A percentile compares a stretch with the other conserved stretches of the same genome.
These are phyloP conservation scores for Holocentrus rufus DNA, from an alignment of 2,797 vertebrate species.

Conservation along the genomic window DNA sequence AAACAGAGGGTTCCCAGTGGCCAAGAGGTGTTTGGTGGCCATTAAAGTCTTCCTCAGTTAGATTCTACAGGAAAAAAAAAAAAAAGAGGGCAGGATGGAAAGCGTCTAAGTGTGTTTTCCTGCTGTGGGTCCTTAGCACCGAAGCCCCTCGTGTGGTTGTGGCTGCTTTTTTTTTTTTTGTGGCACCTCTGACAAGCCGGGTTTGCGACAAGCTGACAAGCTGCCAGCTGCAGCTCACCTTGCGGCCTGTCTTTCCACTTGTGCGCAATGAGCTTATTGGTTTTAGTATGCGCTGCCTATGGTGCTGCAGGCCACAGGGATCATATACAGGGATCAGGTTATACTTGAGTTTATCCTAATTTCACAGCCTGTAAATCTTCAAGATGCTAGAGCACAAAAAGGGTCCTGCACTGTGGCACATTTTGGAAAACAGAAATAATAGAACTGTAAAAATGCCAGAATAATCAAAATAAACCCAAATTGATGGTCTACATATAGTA, in stretches of 20 bases:
- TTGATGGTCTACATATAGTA: too few relatives aligned
- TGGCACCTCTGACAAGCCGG: constrained; percentile 45
- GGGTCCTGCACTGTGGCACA: background rate
- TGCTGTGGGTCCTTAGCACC: constrained; percentile 48
- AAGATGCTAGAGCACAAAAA: background rate
- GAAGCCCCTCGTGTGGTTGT: constrained; percentile 35
- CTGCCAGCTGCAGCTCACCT: constrained; percentile 49
- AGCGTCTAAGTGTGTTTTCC: constrained; percentile 37
- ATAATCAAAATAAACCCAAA: too few relatives aligned
- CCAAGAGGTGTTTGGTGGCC: constrained; percentile 49
- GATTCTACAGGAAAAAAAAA: constrained; percentile 42
- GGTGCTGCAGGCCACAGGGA: constrained; percentile 29
- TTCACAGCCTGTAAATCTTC: constrained; percentile 20
- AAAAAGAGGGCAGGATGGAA: constrained; percentile 18
- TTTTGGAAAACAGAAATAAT: constrained; percentile 5
- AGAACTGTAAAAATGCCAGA: background rate
- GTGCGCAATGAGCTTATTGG: constrained; percentile 46
- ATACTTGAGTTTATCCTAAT: constrained; percentile 28
- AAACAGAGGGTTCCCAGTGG: constrained; percentile 25
- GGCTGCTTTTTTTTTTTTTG: constrained; percentile 49
- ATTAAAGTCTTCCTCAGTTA: constrained; percentile 31
- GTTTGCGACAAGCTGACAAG: constrained; percentile 42
- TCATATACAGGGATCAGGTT: constrained; percentile 17
- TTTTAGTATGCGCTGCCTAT: constrained; percentile 28
- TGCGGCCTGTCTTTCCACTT: background rate